Conservation (phyloP, 2,113 vertebrate species). For the Eupsittula cactorum region DNA sequence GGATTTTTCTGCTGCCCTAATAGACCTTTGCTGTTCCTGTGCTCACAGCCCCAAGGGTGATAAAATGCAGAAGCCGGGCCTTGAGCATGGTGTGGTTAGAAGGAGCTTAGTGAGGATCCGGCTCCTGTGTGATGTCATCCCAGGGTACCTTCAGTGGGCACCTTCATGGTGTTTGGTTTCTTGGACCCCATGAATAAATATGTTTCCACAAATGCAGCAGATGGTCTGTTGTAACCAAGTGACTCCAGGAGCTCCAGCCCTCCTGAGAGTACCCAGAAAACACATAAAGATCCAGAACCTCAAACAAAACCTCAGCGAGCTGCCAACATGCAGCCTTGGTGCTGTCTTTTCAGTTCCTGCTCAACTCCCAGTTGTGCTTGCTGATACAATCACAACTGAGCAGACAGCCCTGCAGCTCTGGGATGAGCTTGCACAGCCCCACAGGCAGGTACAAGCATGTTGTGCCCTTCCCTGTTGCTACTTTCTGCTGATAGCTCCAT, state of each 20-base stretch:
- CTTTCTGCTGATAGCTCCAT: not conserved
- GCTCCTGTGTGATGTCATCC: not conserved
- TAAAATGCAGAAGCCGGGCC: not conserved
- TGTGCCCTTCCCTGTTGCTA: not conserved
- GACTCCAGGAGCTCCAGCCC: not conserved
- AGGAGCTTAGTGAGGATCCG: not conserved
- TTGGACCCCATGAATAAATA: not conserved
- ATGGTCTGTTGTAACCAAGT: not conserved
- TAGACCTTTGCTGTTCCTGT: not conserved
- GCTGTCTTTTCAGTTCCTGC: not conserved
- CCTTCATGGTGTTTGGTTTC: not conserved
- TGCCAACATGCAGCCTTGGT: accelerated
- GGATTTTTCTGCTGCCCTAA: not conserved
- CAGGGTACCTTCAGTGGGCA: not conserved
- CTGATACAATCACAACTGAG: not conserved
- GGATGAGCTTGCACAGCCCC: not conserved
- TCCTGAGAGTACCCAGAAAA: not conserved
- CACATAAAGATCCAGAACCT: not conserved
- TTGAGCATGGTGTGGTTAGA: not conserved
- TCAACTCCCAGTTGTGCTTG: not conserved
- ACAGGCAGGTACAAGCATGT: accelerated
- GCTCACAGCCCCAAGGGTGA: not conserved
- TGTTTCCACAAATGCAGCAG: not conserved
- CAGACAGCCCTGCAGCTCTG: not conserved
- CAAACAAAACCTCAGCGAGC: not conserved